These are phyloP conservation scores for Ceyx margarethae DNA, from an alignment of 2,113 vertebrate species.

Conservation along the genomic window DNA sequence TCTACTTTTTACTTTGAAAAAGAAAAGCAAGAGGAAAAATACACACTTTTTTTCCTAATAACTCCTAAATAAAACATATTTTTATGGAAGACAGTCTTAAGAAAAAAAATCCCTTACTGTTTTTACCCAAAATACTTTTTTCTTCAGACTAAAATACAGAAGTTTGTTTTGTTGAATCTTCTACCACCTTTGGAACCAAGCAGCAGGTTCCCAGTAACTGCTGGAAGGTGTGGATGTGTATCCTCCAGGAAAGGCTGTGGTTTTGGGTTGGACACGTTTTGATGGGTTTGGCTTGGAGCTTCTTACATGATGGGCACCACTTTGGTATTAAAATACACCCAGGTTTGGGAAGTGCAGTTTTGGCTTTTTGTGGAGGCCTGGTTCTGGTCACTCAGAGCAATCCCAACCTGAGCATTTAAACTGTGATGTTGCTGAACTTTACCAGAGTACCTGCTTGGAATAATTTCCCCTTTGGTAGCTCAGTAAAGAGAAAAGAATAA, in stretches of 20 bases:
- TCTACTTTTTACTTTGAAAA: neutral
- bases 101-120: neutral
- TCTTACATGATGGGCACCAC: too few species aligned
- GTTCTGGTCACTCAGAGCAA: neutral
- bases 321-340: too few species aligned
- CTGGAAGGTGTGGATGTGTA: too few species aligned
- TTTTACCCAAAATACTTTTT: too few species aligned
- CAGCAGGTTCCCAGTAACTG: too few species aligned
- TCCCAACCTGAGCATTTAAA: constrained; percentile 22
- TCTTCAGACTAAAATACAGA: too few species aligned
- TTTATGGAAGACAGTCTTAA: neutral
- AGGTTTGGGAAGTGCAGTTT: too few species aligned
- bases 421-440: constrained; percentile 16
- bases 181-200: too few species aligned
- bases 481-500: neutral
- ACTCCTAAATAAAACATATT: neutral
- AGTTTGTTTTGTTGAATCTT: too few species aligned
- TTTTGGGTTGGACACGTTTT: too few species aligned
- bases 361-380: neutral
- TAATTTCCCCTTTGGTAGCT: neutral
- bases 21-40: neutral
- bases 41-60: neutral
- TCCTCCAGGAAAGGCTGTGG: too few species aligned
- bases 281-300: too few species aligned
- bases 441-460: constrained; percentile 14